Evolutionary conservation across 2,113 vertebrate species (phyloP).

Genomic region (Dryoscopus gambensis): DNA sequence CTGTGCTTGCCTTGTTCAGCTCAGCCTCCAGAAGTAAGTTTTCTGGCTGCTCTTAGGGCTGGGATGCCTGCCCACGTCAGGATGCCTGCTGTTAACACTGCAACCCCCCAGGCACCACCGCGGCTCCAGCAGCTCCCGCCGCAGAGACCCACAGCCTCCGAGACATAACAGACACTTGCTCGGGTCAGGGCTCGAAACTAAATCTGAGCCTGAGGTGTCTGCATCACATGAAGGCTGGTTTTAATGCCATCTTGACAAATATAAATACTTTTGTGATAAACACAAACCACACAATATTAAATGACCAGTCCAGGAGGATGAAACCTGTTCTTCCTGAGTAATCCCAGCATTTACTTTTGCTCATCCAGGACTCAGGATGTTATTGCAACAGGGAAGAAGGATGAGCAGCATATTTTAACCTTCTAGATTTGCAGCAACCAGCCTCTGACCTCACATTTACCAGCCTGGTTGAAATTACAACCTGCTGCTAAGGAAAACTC

Average conservation of each 20-base stretch:
- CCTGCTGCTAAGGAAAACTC: conserved; percentile 65
- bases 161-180: conserved; percentile 7
- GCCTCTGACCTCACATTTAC: conserved; percentile 55
- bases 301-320: neutral
- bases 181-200: neutral
- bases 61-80: neutral
- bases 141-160: neutral
- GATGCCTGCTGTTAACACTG: neutral
- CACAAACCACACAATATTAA: conserved; percentile 25
- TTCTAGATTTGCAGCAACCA: conserved; percentile 42
- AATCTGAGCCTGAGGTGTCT: neutral
- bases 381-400: neutral
- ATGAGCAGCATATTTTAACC: conserved; percentile 16
- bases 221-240: neutral
- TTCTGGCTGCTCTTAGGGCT: neutral
- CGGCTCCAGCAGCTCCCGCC: neutral
- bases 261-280: neutral
- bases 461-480: conserved; percentile 69
- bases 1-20: neutral
- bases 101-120: neutral
- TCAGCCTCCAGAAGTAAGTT: neutral
- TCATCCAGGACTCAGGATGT: conserved; percentile 1
- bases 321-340: neutral
- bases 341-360: neutral
- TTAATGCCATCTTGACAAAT: neutral